A percentile compares a stretch with the other conserved stretches of the same genome.
phyloP scores from a whole-genome alignment of 1,140 invertebrate genomes.

The Holotrichia oblita region DNA sequence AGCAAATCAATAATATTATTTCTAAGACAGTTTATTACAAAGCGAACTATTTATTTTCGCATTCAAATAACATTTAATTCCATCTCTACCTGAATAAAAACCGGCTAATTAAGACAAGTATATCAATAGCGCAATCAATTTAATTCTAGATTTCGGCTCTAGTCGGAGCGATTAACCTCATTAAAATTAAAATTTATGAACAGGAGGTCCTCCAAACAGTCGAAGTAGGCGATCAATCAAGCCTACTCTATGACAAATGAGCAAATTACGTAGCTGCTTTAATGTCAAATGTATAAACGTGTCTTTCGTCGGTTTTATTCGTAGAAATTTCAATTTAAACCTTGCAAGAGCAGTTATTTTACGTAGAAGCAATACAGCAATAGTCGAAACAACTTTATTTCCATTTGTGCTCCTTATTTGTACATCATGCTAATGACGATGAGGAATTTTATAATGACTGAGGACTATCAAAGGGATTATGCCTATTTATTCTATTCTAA shows the following conservation, averaged over 20 bases:
- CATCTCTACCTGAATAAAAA: too few relatives aligned
- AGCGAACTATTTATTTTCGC: too few relatives aligned
- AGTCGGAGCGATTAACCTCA: conserved; percentile 13
- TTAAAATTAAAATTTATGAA: conserved; percentile 8
- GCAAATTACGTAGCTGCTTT: background rate
- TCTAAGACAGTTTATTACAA: too few relatives aligned
- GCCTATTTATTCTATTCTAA: too few relatives aligned
- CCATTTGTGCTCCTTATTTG: background rate
- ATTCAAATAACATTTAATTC: too few relatives aligned
- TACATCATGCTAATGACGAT: background rate
- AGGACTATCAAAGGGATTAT: background rate
- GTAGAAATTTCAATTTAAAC: background rate
- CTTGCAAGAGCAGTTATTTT: background rate
- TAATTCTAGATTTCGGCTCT: conserved; percentile 5
- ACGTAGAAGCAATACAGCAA: background rate
- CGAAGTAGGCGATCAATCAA: conserved; percentile 14
- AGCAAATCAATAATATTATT: too few relatives aligned
- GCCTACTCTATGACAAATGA: conserved; percentile 16
- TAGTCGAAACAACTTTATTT: background rate
- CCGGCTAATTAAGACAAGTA: background rate
- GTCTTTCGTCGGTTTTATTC: background rate
- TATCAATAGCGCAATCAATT: background rate
- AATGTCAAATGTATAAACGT: conserved; percentile 16
- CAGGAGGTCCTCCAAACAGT: background rate
- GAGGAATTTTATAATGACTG: conserved; percentile 6